Base-by-base conservation (phyloP, 2,888 invertebrate species). In the Emmelina monodactyla region DNA sequence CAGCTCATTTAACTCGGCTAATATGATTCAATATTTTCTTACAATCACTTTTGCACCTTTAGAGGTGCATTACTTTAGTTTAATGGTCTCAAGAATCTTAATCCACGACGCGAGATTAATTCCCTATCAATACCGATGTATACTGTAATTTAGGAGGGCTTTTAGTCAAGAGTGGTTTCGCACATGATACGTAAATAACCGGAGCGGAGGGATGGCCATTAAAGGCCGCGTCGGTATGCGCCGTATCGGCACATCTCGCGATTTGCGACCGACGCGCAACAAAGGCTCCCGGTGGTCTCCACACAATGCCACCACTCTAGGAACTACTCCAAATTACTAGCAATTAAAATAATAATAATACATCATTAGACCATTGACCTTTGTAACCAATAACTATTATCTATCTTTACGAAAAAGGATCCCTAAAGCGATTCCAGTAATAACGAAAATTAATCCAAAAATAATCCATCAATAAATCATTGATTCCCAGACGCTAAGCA, bases 161-260 rank as follows among this genome's bases (percentile, higher is more conserved):
- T 73, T 76, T 73, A 75, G 75, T 71, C 67, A 69, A 72, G 63
- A 70, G 69, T 67, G 68, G 69, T 67, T 76, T 72, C 66, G 73
- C 76, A 76, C 70, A 70, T 70, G 66, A 68, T 68, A 73, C 69
- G 69, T 78, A 78, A 78, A 76, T 78, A 76, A 70, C 68, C 61
- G 63, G 51, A 50, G 62, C 58, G 62, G 55, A 61, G 67, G n/a
- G n/a, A 64, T 63, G 62, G 66, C 70, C 68, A 72, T 75, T 78
- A 76, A 64, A 61, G 67, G 49, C 61, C 61, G 65, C 65, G 62
- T 69, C 50, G 69, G 75, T 62, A 68, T 67, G 69, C 70, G 54
- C 56, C 69, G 61, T 76, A 78, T 78, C 78, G 67, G 48, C 55
- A 51, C 62, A 76, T 76, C 75, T 73, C 51, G 64, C 67, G 71